Evolutionary conservation across 2,888 invertebrate species (phyloP), one percentile per base, ranked within the genome.

Genomic region (Clusia tigrina): DNA sequence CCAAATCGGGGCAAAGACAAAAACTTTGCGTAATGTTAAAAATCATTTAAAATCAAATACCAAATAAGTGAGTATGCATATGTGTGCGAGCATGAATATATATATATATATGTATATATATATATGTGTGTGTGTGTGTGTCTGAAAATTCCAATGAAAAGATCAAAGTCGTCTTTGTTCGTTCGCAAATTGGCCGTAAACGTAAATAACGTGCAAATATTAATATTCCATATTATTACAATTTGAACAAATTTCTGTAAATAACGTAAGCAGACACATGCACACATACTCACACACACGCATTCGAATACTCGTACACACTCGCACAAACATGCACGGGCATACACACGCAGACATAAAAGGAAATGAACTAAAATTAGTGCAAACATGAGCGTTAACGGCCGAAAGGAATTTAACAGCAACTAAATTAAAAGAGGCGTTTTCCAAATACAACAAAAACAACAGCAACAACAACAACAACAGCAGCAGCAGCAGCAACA

Each of bases 371-470:
- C 56, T 48, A 22, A 17, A 58, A 58, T 25, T 32, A 58, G 26
- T 17, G 22, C 2, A 59, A 26, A 46, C 46, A 26, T 58, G 23
- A 38, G 46, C 51, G 15, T 12, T 37, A 63, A 17, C 46, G 23
- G 54, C 52, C 55, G 56, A 54, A 61, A 54, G 25, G 48, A 52
- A 48, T 48, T 18, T 15, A 22, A 18, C 18, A 48, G 22, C 48
- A 22, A 22, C 42, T 42, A 48, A 20, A 48, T 18, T 20, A 20
- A 48, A 6, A 5, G 2, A 32, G 48, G 48, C 48, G 20, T 20
- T 20, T 42, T 5, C 10, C 60, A 66, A 59, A 64, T 62, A 67
- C 64, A 66, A 63, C 63, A 68, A 66, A 56, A 54, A 32, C 46
- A 55, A 54, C 17, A 58, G 48, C 52, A 52, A 52, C 23, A 52